phyloP scores from a whole-genome alignment of 2,113 vertebrate genomes.

The Lepus timidus region DNA sequence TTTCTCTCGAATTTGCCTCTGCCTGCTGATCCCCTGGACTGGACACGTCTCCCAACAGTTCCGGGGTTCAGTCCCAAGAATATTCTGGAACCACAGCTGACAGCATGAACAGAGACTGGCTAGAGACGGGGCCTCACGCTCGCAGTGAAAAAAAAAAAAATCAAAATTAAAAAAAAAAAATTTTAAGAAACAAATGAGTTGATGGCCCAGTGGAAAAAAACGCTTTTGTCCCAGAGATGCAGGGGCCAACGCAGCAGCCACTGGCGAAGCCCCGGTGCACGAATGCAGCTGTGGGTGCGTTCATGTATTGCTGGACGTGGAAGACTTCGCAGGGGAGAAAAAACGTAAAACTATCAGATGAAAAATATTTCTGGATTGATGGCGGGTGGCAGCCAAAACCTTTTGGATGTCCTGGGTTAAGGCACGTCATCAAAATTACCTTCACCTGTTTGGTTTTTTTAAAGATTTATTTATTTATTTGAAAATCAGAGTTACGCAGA shows the following conservation, averaged over 20 bases:
- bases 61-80: slow-evolving; percentile 36
- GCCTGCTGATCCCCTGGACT: background rate
- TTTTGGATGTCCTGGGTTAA: background rate
- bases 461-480: too few relatives aligned
- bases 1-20: background rate
- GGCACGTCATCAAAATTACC: background rate
- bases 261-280: too few relatives aligned
- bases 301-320: background rate
- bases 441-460: background rate
- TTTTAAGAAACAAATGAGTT: background rate
- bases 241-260: rapidly evolving
- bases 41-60: background rate
- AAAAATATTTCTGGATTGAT: rapidly evolving
- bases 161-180: background rate
- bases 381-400: background rate
- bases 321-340: background rate
- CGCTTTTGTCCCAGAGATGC: background rate
- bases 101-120: background rate
- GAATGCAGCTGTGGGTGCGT: rapidly evolving
- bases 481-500: too few relatives aligned
- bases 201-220: background rate
- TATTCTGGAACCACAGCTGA: slow-evolving; percentile 9
- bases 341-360: too few relatives aligned
- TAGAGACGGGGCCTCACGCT: background rate
- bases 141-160: background rate